Base-by-base conservation (phyloP, 37 sponge, comb jelly and placozoan genomes). In the Spongia lamella region DNA sequence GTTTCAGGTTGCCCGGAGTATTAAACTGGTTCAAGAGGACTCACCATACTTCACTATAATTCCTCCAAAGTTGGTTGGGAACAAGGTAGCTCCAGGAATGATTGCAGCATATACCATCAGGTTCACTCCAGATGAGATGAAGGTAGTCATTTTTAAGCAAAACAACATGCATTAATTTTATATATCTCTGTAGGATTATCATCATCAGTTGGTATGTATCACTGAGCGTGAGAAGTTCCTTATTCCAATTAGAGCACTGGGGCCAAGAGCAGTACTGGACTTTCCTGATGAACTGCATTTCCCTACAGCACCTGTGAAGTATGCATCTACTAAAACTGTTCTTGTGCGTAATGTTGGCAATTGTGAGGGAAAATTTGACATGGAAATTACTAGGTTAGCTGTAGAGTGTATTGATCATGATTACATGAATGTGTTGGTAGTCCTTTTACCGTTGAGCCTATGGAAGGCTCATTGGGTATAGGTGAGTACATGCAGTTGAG, bases 1-100 rank as follows among this genome's bases (percentile, higher is more conserved):
- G 30, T 58, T 5, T 58, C 72, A 88, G 89, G 89, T 95, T 72
- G 93, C 94, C 36, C 66, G 94, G 27, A 81, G 87, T 50, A 78
- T 97, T 39, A 88, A 89, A 58, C 83, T 97, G 32, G 66, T 80
- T 63, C 79, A 81, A 31, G 90, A 93, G 56, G 95, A 91, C 25
- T 94, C 96, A 2, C 96, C 96, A 7, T 97, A 97, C 73, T 94
- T 97, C 86, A 77, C 62, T 39, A 52, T 94, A 7, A 57, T 77
- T 19, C 78, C 86, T 53, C 95, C 77, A 35, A 63, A 57, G 50
- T 63, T 79, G 30, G 71, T 80, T 53, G 95, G 95, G 32, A 70
- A 77, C n/a, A 94, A 94, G 70, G 90, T 92, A 27, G 98, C 98
- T 29, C 98, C 98, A 35, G 98, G 98, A 29, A 97, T 97, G 90